Base-by-base conservation (phyloP, 2,888 invertebrate species). In the Reticulitermes lucifugus region DNA sequence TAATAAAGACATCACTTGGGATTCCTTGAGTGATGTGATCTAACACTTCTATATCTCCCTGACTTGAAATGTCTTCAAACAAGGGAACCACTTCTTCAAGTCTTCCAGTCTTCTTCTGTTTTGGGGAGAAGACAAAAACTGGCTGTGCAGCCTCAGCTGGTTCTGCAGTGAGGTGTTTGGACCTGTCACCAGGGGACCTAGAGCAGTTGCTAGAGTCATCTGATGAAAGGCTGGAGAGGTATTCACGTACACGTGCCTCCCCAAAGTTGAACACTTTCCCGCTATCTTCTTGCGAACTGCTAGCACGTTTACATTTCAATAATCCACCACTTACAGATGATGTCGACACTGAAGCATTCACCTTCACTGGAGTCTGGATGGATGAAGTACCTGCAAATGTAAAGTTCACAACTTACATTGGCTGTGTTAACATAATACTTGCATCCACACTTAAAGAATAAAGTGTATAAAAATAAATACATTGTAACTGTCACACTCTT, bases 161-260 rank as follows among this genome's bases (percentile, higher is more conserved):
- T 65, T 25, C 65, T 65, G n/a, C 25, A 65, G 65, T n/a, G 2
- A n/a, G n/a, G 65, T 65, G 25, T 29, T 77, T 46, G 5, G 35
- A 43, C n/a, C 22, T 25, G 1, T 75, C 83, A 59, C 22, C 29
- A 25, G 82, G 77, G 21, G 82, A 82, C n/a, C 51, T 10, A n/a
- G 82, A 35, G 59, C 83, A 75, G 41, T 80, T 59, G 84, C 60
- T 84, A n/a, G 84, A 83, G 75, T 88, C 89, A n/a, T 89, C 89
- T 18, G 92, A 92, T 10, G 92, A 92, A 77, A 92, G 88, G 51
- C 92, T 92, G 55, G 91, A 92, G 22, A 92, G 89, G 88, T 92
- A 92, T 86, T 92, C 92, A 87, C 91, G 91, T 41, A 92, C 92
- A 85, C 91, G 90, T 22, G 91, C 91, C 86, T 92, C 92, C 35